Evolutionary conservation across 2,888 invertebrate genomes (phyloP), one percentile per base, ranked within the genome.

Genomic region (Drosophila mercatorum): DNA sequence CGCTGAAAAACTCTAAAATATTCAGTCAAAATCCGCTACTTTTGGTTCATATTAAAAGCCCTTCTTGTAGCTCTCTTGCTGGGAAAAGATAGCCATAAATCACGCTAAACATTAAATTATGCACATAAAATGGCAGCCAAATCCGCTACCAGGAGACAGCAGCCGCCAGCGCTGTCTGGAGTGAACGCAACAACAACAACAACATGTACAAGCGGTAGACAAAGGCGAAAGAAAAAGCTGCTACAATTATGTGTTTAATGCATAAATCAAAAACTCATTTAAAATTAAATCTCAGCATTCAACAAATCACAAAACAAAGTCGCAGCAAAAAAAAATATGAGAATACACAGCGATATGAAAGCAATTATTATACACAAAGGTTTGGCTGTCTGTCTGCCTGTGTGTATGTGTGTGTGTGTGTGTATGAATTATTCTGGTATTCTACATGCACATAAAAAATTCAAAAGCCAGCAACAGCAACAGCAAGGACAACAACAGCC

Each of bases 181-280:
- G 65, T 41, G 17, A 56, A 49, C 40, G 41, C 31, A 43, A 17
- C 47, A 47, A 28, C n/a, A 66, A 60, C 51, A 53, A 43, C 57
- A 53, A 38, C 12, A 26, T 10, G 31, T 40, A 51, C 11, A 63
- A 26, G 12, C 36, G 17, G 52, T 57, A 57, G 11, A 59, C 38
- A 52, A 68, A 43, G 28, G 38, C 53, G 52, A 53, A 67, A 69
- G 58, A 43, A 69, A 80, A 81, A 83, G 75, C 70, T 72, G 81
- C 68, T 84, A 76, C 77, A 85, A 88, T 81, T 88, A 85, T 81
- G 77, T 85, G 77, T 79, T 85, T 81, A 87, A 88, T 78, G 80
- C 88, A 86, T 87, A 87, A 87, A 87, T 87, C 86, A 83, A 88
- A 83, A 86, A 88, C 86, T 88, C 86, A 86, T 86, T 86, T 86